Base-by-base conservation (phyloP, 92 coral and sea anemone genomes). In the Phenganax marumi region DNA sequence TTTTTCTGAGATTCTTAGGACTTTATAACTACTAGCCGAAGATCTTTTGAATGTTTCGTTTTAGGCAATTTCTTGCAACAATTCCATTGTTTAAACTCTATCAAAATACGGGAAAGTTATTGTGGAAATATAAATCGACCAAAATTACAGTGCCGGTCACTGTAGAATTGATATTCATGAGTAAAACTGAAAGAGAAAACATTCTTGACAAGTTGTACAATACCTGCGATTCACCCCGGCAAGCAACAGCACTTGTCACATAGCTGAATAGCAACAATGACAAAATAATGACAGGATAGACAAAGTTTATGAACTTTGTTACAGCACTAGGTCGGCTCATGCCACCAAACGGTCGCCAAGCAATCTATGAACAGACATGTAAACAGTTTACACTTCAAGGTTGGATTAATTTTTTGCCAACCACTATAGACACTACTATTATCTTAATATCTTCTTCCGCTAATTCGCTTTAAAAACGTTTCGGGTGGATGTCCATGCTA, bases 281-380 rank as follows among this genome's bases (percentile, higher is more conserved):
- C 50, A 96, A 69, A 70, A 96, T 93, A 52, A 89, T 57, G 12
- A 91, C 33, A 0, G 97, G 92, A 61, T 92, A 96, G 47, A 92
- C 9, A 13, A 87, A 19, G 60, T 96, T 96, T 76, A 89, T 52
- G 17, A 76, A 24, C 70, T 87, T 85, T 83, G 87, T 84, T 48
- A 88, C 8, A 8, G 81, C 50, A 26, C 83, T 16, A 69, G 80
- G 70, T 86, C 88, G 62, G 79, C 75, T 12, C 68, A 91, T 87
- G 56, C 89, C 87, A 75, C 91, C 88, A 58, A 96, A 93, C 52
- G 99, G 99, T 61, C 99, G 88, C 99, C 97, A 96, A 8, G 97
- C 91, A 69, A 96, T 89, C 99, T 96, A 90, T 68, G 19, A 52
- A 84, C 10, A 82, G 17, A 57, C 22, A 7, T 52, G 39, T 17